A percentile compares a stretch with the other conserved stretches of the same genome.
Evolutionary conservation across 2,888 invertebrate genomes (phyloP).

Genomic region (Thalpophila matura): DNA sequence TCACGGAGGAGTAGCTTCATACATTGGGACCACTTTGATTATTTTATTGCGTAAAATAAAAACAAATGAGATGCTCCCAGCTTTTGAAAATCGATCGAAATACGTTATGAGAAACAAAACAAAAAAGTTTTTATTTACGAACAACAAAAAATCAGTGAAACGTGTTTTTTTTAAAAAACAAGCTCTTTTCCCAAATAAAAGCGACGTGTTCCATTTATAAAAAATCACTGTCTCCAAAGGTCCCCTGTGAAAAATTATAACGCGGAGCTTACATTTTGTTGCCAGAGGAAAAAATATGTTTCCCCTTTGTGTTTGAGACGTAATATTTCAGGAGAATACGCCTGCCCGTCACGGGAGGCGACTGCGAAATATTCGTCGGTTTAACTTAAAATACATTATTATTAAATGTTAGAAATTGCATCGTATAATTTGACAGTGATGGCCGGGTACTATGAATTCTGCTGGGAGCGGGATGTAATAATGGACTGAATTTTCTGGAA

Average conservation of each 20-base stretch:
- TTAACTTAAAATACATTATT: constrained; percentile 65
- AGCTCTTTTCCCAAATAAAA: constrained; percentile 55
- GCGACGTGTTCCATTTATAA: constrained; percentile 67
- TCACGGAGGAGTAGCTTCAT: too few relatives aligned
- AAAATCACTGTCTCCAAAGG: constrained; percentile 70
- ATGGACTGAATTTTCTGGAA: constrained; percentile 33
- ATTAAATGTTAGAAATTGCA: constrained; percentile 63
- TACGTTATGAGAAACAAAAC: background rate
- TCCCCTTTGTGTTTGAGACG: constrained; percentile 75
- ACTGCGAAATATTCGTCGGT: constrained; percentile 56
- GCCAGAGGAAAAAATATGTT: constrained; percentile 71
- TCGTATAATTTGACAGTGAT: constrained; percentile 66
- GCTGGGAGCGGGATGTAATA: constrained; percentile 45
- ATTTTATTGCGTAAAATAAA: too few relatives aligned
- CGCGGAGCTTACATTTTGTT: constrained; percentile 69
- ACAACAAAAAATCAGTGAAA: constrained; percentile 18
- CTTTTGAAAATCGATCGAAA: background rate
- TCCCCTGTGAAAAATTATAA: constrained; percentile 80
- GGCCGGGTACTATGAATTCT: constrained; percentile 56
- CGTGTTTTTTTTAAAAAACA: constrained; percentile 45
- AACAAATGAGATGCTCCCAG: too few relatives aligned
- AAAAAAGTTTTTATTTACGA: constrained; percentile 10
- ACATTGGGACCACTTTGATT: too few relatives aligned
- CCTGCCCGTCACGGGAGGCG: constrained; percentile 55
- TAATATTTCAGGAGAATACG: constrained; percentile 70